These are phyloP conservation scores for Drosophila longiperda DNA, from an alignment of 2,888 invertebrate species.

Conservation along the genomic window DNA sequence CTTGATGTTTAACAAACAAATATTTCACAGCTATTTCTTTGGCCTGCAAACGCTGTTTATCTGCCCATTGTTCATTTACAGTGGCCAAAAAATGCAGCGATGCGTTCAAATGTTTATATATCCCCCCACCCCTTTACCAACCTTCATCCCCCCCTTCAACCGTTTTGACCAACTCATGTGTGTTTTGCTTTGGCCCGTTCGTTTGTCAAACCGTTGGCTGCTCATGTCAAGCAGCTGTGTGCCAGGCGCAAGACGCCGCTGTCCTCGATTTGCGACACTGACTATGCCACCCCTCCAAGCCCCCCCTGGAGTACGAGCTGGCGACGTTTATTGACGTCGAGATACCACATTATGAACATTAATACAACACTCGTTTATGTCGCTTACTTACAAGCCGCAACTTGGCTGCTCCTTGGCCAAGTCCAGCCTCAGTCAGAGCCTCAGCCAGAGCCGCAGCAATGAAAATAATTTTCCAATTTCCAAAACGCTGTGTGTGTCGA, in stretches of 20 bases:
- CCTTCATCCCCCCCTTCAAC: neutral
- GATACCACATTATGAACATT: slow-evolving; percentile 85
- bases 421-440: slow-evolving; percentile 37
- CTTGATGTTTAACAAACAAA: slow-evolving; percentile 9
- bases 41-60: slow-evolving; percentile 13
- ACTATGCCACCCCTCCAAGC: slow-evolving; percentile 3
- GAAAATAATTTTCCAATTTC: slow-evolving; percentile 81
- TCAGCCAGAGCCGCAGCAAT: slow-evolving; percentile 37
- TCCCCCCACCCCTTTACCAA: neutral
- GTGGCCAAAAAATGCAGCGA: slow-evolving; percentile 40
- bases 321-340: slow-evolving; percentile 84
- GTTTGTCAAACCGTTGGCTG: slow-evolving; percentile 49
- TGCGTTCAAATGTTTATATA: slow-evolving; percentile 9
- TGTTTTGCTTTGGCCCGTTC: slow-evolving; percentile 14
- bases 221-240: slow-evolving; percentile 73
- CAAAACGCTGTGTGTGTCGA: slow-evolving; percentile 76
- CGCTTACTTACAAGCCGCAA: slow-evolving; percentile 82
- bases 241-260: slow-evolving; percentile 50
- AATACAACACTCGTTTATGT: slow-evolving; percentile 84
- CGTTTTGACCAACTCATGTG: slow-evolving; percentile 1
- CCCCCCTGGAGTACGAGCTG: slow-evolving; percentile 22
- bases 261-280: slow-evolving; percentile 60
- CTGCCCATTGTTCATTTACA: slow-evolving; percentile 38
- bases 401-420: slow-evolving; percentile 37
- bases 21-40: slow-evolving; percentile 17